phyloP scores from a whole-genome alignment of 2,113 vertebrate species.

The Aviceda subcristata region DNA sequence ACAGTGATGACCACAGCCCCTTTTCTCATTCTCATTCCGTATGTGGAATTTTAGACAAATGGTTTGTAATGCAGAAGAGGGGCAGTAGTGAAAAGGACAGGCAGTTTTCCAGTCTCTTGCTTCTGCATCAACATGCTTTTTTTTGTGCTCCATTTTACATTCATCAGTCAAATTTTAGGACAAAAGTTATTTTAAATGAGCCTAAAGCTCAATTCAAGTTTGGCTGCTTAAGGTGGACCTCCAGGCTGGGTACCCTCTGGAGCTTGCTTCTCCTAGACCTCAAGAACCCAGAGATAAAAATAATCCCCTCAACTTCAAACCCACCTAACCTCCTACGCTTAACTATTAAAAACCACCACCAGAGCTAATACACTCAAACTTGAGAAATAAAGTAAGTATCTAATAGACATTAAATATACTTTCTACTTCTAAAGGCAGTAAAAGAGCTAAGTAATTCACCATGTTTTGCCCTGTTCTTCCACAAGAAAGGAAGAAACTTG shows the following conservation, averaged over 20 bases:
- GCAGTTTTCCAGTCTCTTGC: neutral
- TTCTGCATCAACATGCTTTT: neutral
- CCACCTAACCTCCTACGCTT: neutral
- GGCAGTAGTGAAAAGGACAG: neutral
- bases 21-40: neutral
- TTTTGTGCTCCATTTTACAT: neutral
- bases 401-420: neutral
- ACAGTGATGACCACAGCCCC: neutral
- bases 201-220: neutral
- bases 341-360: neutral
- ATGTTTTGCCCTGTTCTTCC: neutral
- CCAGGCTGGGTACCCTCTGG: neutral
- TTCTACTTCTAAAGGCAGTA: neutral
- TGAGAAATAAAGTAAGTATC: neutral
- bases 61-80: neutral
- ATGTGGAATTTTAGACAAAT: neutral
- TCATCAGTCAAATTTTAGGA: neutral
- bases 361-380: neutral
- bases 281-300: neutral
- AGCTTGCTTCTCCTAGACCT: neutral
- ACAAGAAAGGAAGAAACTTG: neutral
- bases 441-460: neutral
- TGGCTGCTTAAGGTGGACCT: neutral
- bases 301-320: neutral
- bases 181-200: neutral